Conservation (phyloP, 2,888 invertebrate species). For the Drosophila antonietae region DNA sequence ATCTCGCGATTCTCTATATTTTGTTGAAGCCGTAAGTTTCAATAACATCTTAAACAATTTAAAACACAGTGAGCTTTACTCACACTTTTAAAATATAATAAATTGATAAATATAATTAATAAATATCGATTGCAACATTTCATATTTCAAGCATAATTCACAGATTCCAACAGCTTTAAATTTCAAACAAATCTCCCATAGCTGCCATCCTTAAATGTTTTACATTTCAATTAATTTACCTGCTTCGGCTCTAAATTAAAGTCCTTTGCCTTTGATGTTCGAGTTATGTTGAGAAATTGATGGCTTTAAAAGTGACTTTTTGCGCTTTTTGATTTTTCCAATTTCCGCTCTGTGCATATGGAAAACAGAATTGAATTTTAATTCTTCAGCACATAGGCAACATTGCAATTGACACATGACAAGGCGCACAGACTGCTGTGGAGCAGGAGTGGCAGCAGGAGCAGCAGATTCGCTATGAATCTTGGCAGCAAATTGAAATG, state of each 20-base stretch:
- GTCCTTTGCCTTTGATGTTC: not conserved
- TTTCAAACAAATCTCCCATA: too few species aligned
- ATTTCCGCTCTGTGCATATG: constrained; percentile 71
- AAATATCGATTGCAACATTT: not conserved
- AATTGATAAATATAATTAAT: not conserved
- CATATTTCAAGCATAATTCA: not conserved
- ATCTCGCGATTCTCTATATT: too few species aligned
- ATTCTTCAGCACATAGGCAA: constrained; percentile 48
- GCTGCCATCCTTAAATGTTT: not conserved
- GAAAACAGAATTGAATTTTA: constrained; percentile 70
- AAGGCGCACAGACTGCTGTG: constrained; percentile 32
- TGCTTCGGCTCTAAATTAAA: not conserved
- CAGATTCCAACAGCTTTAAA: too few species aligned
- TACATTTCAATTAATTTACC: not conserved
- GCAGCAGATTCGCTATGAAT: not conserved
- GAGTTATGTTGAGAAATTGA: not conserved
- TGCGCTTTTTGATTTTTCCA: constrained; percentile 46
- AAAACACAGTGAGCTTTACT: too few species aligned
- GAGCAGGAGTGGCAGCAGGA: not conserved
- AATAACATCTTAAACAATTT: too few species aligned
- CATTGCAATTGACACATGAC: constrained; percentile 76
- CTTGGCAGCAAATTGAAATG: constrained; percentile 66
- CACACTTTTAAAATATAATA: too few species aligned
- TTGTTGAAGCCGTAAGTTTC: too few species aligned
- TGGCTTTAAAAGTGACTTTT: constrained; percentile 3